These are phyloP conservation scores for Camptogramma bilineatum DNA, from an alignment of 2,888 invertebrate genomes.

Conservation along the genomic window DNA sequence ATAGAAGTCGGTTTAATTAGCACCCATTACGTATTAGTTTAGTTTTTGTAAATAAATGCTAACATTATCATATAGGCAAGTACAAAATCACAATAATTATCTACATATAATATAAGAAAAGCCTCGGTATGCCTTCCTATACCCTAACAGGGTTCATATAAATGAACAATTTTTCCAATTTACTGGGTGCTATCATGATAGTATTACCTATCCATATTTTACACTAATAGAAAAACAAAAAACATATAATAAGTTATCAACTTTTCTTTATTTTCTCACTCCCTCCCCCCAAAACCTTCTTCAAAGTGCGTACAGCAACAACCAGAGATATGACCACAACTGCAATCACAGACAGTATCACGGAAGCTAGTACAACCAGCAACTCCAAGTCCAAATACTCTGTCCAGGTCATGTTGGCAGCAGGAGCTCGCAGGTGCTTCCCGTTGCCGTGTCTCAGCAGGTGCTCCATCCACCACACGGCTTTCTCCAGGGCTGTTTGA, in stretches of 20 bases:
- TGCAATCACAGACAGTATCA: not conserved
- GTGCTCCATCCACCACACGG: conserved; percentile 79
- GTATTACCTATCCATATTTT: too few relatives aligned
- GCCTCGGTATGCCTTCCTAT: too few relatives aligned
- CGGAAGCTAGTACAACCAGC: not conserved
- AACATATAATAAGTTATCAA: not conserved
- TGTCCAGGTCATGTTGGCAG: conserved; percentile 1
- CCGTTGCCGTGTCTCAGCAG: conserved; percentile 64
- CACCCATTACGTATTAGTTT: too few relatives aligned
- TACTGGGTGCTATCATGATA: too few relatives aligned
- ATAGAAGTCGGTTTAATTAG: too few relatives aligned
- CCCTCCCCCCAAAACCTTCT: not conserved
- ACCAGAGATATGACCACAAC: not conserved
- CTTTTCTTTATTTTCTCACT: not conserved
- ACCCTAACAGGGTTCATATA: too few relatives aligned
- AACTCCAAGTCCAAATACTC: not conserved
- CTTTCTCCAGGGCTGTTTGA: conserved; percentile 63
- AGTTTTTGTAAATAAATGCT: too few relatives aligned
- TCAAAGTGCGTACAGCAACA: not conserved
- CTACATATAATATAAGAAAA: too few relatives aligned
- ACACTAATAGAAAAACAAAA: too few relatives aligned
- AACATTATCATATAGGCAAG: too few relatives aligned
- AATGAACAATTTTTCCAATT: too few relatives aligned
- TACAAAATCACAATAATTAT: too few relatives aligned
- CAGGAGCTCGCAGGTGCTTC: not conserved